These are phyloP conservation scores for Enteromius unitaeniatus DNA, from an alignment of 2,797 vertebrate species.

Conservation along the genomic window DNA sequence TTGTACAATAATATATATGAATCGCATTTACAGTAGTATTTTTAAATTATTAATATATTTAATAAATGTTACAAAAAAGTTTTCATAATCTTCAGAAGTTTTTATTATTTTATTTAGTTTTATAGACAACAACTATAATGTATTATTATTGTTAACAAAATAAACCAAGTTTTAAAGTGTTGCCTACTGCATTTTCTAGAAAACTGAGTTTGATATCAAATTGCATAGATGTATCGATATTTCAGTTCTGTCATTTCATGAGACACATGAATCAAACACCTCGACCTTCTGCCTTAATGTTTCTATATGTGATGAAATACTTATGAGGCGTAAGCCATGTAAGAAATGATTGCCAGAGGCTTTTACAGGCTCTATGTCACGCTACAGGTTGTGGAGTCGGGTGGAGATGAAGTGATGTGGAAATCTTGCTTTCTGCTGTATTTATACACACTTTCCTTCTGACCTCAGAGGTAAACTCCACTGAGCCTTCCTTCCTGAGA, in stretches of 20 bases:
- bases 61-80: neutral
- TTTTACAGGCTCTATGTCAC: conserved; percentile 31
- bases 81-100: no score
- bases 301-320: conserved; percentile 33
- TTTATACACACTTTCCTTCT: conserved; percentile 34
- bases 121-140: neutral
- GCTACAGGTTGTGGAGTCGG: conserved; percentile 17
- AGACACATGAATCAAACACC: conserved; percentile 19
- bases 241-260: neutral
- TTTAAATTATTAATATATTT: neutral
- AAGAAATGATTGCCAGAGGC: conserved; percentile 22
- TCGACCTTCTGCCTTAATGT: conserved; percentile 9
- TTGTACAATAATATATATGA: neutral
- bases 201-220: neutral
- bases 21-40: neutral
- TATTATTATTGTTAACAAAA: neutral
- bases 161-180: neutral
- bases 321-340: conserved; percentile 20
- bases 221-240: neutral
- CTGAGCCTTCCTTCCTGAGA: conserved; percentile 40
- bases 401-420: conserved; percentile 18
- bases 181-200: neutral
- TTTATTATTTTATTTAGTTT: no score
- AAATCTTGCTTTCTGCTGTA: conserved; percentile 32
- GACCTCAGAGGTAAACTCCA: conserved; percentile 22